A percentile compares a stretch with the other conserved stretches of the same genome.
These are phyloP conservation scores for Heloderma charlesbogerti DNA, from an alignment of 2,113 vertebrate genomes.

Conservation along the genomic window DNA sequence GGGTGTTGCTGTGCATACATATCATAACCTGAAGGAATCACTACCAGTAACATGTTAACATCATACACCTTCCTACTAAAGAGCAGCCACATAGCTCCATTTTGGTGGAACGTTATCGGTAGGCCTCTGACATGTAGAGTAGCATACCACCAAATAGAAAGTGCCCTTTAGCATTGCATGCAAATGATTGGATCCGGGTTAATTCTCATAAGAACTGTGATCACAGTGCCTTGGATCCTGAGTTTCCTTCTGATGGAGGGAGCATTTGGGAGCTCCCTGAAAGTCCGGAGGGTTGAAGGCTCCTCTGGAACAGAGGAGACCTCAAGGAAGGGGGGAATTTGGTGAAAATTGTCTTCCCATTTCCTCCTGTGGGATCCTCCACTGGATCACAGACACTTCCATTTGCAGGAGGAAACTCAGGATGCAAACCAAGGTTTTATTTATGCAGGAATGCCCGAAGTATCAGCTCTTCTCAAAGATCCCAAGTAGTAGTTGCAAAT, in stretches of 20 bases:
- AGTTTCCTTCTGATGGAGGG: neutral
- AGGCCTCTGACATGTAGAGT: neutral
- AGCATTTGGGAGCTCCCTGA: neutral
- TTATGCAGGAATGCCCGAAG: constrained; percentile 51
- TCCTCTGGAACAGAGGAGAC: no score
- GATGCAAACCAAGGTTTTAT: constrained; percentile 36
- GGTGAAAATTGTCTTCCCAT: neutral
- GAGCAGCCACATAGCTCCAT: neutral
- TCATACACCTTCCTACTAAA: neutral
- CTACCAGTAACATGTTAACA: neutral
- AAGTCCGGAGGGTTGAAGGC: neutral
- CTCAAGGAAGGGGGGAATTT: neutral
- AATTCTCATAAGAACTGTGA: neutral
- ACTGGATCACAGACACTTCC: neutral
- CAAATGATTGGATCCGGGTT: neutral
- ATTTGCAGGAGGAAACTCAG: neutral
- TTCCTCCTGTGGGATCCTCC: neutral
- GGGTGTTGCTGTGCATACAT: neutral
- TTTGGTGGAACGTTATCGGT: neutral
- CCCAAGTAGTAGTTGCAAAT: constrained; percentile 5
- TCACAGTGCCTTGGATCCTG: neutral
- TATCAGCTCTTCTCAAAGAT: constrained; percentile 2
- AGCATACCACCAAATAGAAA: neutral
- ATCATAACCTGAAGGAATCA: neutral
- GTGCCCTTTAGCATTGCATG: neutral